These are phyloP conservation scores for Platycnemis pennipes DNA, from an alignment of 2,888 invertebrate species.

Conservation along the genomic window DNA sequence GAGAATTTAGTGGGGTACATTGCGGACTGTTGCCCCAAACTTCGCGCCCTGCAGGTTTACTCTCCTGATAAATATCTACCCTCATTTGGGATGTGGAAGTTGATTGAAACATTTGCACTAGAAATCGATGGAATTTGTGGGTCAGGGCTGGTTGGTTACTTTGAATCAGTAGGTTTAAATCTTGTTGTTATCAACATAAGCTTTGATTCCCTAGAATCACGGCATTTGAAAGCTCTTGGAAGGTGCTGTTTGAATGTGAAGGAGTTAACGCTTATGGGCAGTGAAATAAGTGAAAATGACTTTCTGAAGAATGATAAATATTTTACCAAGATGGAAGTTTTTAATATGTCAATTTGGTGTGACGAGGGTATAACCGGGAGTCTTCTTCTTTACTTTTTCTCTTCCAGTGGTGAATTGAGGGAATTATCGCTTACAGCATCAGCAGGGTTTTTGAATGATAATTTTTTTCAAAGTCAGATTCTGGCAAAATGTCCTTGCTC, in stretches of 20 bases:
- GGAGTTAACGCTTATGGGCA: slow-evolving; percentile 56
- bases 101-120: slow-evolving; percentile 53
- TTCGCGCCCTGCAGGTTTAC: slow-evolving; percentile 44
- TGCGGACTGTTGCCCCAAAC: slow-evolving; percentile 55
- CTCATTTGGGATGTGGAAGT: slow-evolving; percentile 23
- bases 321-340: slow-evolving; percentile 59
- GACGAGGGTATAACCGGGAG: slow-evolving; percentile 57
- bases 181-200: slow-evolving; percentile 51
- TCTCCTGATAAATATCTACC: slow-evolving; percentile 44
- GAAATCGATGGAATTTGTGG: slow-evolving; percentile 58
- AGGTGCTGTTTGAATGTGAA: slow-evolving; percentile 51
- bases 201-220: slow-evolving; percentile 46
- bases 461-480: slow-evolving; percentile 40
- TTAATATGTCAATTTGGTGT: slow-evolving; percentile 62
- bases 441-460: slow-evolving; percentile 49
- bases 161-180: slow-evolving; percentile 49
- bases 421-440: slow-evolving; percentile 28
- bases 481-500: slow-evolving; percentile 41
- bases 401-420: slow-evolving; percentile 38
- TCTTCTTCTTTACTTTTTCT: slow-evolving; percentile 49
- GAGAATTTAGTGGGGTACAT: slow-evolving; percentile 51
- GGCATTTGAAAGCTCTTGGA: slow-evolving; percentile 52
- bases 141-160: background rate
- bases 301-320: slow-evolving; percentile 58
- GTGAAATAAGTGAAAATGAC: slow-evolving; percentile 62